Base-by-base conservation (phyloP, 1,140 invertebrate species). In the Euwallacea similis region DNA sequence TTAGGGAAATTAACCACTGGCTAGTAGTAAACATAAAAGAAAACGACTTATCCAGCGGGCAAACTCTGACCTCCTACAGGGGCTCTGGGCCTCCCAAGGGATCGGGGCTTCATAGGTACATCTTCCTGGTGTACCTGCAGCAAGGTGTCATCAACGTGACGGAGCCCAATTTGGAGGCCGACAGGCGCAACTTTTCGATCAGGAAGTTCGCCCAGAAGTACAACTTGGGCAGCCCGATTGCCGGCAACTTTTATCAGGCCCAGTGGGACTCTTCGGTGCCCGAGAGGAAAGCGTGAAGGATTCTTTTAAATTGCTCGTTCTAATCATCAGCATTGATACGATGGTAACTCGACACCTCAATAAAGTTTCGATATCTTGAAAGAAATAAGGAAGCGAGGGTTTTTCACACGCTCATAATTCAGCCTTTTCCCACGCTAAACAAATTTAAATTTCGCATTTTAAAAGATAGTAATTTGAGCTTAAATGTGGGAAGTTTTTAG, bases 21-120 rank as follows among this genome's bases (percentile, higher is more conserved):
- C 80, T 97, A 7, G 90, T 98, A 2, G 91, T 87, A 2, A 98
- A 98, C 79, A 94, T 98, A 76, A 92, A 91, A 9, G 93, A 91
- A 15, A 84, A 82, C 67, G 84, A 93, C 86, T 85, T 77, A 87
- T 13, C 61, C 42, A 53, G 80, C 80, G 89, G 88, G n/a, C 83
- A 88, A 47, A 78, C 78, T 3, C 75, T 89, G 6, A 80, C 82
- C 10, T 83, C 84, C 59, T 90, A 88, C 78, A 76, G 86, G 62
- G 87, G 87, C 44, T 80, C 86, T 21, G 77, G 74, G 7, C 76
- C 81, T 8, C 73, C 75, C 41, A 73, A 77, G 65, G 77, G 72
- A n/a, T 78, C 76, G 77, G 87, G 87, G 15, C 80, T 88, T 10
- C 89, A 91, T 79, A 83, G 90, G 21, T 91, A 91, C 79, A 84